Percentiles rank a stretch among this genome's conserved stretches.
These are phyloP conservation scores for Cyprinodon brontotheroides DNA, from an alignment of 2,113 vertebrate species.

Conservation along the genomic window DNA sequence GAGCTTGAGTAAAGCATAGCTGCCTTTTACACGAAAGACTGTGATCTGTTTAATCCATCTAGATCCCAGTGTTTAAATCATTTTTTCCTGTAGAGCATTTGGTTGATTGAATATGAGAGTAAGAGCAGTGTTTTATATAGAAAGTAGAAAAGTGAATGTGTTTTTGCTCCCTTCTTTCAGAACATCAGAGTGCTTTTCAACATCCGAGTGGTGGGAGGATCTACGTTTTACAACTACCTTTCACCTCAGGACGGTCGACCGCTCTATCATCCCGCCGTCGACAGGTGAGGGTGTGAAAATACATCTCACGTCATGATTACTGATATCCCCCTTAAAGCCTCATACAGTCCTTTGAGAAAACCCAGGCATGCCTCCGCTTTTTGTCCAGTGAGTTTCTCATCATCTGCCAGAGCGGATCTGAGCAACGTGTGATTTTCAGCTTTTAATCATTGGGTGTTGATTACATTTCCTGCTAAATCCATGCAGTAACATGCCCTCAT, in stretches of 20 bases:
- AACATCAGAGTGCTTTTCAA: constrained; percentile 83
- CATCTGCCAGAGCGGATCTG: not conserved
- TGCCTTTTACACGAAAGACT: too few species aligned
- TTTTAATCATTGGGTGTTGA: constrained; percentile 20
- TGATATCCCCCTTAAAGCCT: not conserved
- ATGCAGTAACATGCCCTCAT: not conserved
- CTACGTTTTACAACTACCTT: constrained; percentile 84
- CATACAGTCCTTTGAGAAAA: not conserved
- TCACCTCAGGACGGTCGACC: constrained; percentile 86
- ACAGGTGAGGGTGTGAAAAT: constrained; percentile 82
- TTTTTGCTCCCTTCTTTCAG: constrained; percentile 67
- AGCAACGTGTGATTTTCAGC: not conserved
- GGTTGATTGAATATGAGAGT: not conserved
- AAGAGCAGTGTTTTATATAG: not conserved
- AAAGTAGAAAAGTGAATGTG: not conserved
- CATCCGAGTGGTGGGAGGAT: constrained; percentile 85
- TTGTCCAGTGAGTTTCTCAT: not conserved
- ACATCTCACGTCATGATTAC: too few species aligned
- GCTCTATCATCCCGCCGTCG: constrained; percentile 88
- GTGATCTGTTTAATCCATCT: too few species aligned
- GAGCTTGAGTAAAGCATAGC: too few species aligned
- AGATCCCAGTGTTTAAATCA: too few species aligned
- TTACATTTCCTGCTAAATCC: constrained; percentile 5
- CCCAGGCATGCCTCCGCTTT: not conserved
- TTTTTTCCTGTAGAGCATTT: too few species aligned